Conservation (phyloP, 2,113 vertebrate species). For the Cnemophilus loriae region DNA sequence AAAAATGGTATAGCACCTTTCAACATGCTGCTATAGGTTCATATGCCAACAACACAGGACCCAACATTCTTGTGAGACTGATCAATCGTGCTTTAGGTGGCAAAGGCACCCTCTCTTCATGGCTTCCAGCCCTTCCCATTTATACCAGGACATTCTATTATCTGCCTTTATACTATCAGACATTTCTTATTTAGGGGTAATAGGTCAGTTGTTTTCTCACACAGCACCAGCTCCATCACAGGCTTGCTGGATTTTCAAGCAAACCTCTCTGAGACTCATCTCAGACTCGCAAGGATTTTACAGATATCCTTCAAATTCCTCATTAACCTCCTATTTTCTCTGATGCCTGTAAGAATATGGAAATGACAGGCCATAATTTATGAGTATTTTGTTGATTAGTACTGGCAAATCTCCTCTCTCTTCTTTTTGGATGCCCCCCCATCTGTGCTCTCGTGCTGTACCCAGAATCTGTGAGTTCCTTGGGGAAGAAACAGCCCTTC, state of each 20-base stretch:
- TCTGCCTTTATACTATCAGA: not conserved
- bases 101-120: not conserved
- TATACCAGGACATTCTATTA: not conserved
- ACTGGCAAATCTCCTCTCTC: not conserved
- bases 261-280: not conserved
- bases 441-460: not conserved
- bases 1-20: not conserved
- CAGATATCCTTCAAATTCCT: not conserved
- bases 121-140: not conserved
- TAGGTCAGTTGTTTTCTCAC: not conserved
- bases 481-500: not conserved
- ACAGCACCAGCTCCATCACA: not conserved
- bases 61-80: not conserved
- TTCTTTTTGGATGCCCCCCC: not conserved
- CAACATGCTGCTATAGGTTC: not conserved
- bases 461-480: not conserved
- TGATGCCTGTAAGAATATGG: not conserved
- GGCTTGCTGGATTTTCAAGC: not conserved
- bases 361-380: conserved; percentile 1
- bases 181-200: not conserved
- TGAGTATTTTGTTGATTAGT: not conserved
- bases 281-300: not conserved
- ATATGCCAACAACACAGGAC: not conserved
- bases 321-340: not conserved
- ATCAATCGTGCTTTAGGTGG: not conserved